phyloP scores from a whole-genome alignment of 2,113 vertebrate genomes.

The Ochotona curzoniae region DNA sequence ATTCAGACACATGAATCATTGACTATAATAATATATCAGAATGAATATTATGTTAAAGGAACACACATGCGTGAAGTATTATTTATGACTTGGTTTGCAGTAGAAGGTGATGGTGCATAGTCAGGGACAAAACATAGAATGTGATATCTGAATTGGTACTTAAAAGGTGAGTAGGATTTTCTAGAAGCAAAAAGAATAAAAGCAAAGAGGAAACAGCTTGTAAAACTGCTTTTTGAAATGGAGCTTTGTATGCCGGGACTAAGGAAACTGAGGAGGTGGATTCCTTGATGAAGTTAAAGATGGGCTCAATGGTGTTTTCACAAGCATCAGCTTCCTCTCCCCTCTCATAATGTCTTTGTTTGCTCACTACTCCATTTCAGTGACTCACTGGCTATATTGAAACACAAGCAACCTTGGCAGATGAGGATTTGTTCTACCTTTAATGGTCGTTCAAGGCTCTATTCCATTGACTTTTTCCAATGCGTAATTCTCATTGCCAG shows the following conservation, averaged over 20 bases:
- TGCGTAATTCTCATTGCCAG: background rate
- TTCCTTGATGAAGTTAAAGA: conserved; percentile 41
- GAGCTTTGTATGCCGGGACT: background rate
- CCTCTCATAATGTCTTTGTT: conserved; percentile 9
- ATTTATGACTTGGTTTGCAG: background rate
- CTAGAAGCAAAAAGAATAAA: background rate
- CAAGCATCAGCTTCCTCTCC: background rate
- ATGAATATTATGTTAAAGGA: background rate
- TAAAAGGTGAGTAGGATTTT: conserved; percentile 23
- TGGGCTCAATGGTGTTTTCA: conserved; percentile 20
- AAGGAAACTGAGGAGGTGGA: conserved; percentile 3
- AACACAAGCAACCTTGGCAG: conserved; percentile 34
- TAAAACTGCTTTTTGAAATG: conserved; percentile 27
- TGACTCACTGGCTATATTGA: background rate
- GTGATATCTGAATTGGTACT: conserved; percentile 5
- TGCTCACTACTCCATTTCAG: background rate
- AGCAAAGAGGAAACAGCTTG: background rate
- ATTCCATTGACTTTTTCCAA: conserved; percentile 28
- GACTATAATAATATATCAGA: background rate
- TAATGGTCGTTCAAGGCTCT: background rate
- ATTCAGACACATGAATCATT: background rate
- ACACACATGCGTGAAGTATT: background rate
- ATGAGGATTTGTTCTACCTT: background rate
- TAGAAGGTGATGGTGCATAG: background rate
- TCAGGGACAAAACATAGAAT: background rate